Evolutionary conservation across 2,113 vertebrate genomes (phyloP).

Genomic region (Miniopterus natalensis): DNA sequence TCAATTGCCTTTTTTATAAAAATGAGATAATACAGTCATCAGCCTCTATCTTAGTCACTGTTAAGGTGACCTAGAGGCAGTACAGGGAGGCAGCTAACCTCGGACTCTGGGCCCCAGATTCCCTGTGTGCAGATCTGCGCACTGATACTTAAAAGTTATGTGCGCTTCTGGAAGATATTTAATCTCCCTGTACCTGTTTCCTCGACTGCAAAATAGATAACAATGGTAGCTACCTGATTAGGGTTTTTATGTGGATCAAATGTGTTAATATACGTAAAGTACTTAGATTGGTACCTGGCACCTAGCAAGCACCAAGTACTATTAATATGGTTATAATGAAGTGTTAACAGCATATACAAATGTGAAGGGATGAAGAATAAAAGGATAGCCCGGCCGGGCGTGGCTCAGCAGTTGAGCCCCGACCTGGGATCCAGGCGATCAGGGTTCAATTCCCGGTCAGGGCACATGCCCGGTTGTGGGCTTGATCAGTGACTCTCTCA

Average conservation of each 20-base stretch:
- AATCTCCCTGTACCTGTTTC: background rate
- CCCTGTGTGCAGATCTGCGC: background rate
- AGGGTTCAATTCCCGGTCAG: too few species aligned
- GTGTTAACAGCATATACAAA: background rate
- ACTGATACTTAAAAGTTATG: background rate
- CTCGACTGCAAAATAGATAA: background rate
- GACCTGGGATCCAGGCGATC: too few species aligned
- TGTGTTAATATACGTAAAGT: background rate
- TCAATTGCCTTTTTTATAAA: constrained; percentile 39
- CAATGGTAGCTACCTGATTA: background rate
- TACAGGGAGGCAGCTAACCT: background rate
- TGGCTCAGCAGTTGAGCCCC: too few species aligned
- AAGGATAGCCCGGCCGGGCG: background rate
- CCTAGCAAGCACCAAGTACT: background rate
- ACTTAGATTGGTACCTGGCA: background rate
- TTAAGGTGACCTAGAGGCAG: background rate
- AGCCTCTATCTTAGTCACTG: background rate
- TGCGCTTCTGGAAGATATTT: background rate
- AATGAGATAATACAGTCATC: background rate
- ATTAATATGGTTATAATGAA: background rate
- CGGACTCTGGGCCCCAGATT: background rate
- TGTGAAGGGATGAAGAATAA: background rate
- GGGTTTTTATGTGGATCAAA: background rate
- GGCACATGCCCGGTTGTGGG: too few species aligned
- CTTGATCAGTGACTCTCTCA: too few species aligned